A percentile compares a stretch with the other conserved stretches of the same genome.
phyloP scores from a whole-genome alignment of 1,140 invertebrate genomes.

The Trachymyrmex cornetzi region DNA sequence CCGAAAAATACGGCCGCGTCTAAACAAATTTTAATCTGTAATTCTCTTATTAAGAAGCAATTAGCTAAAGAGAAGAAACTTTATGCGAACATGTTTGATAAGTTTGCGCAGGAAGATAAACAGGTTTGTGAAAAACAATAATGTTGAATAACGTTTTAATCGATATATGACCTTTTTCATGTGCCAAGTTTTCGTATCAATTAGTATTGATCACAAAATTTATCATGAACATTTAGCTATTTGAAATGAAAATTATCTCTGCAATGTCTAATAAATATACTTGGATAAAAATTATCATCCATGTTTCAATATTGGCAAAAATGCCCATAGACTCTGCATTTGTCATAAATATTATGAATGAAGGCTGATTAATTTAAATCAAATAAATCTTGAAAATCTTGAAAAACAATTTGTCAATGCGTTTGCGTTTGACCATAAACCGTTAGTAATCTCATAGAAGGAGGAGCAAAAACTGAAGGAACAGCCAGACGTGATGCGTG shows the following conservation, averaged over 20 bases:
- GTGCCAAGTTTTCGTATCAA: neutral
- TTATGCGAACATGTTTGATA: conserved; percentile 98
- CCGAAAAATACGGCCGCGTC: conserved; percentile 94
- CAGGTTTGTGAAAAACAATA: conserved; percentile 88
- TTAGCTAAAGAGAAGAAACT: conserved; percentile 94
- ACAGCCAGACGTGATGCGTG: conserved; percentile 91
- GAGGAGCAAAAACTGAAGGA: conserved; percentile 89
- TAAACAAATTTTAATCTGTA: conserved; percentile 92
- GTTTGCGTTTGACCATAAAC: conserved; percentile 77
- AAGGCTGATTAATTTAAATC: conserved; percentile 25
- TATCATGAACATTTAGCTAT: conserved; percentile 10
- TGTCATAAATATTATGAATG: conserved; percentile 28
- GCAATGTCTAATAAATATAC: neutral
- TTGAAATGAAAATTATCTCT: conserved; percentile 1
- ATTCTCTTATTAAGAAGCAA: conserved; percentile 92
- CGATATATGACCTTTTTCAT: neutral
- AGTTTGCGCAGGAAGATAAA: conserved; percentile 93
- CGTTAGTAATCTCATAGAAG: conserved; percentile 87
- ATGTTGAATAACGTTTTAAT: conserved; percentile 45
- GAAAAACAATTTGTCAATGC: conserved; percentile 18
- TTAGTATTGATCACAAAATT: conserved; percentile 22
- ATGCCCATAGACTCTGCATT: conserved; percentile 23
- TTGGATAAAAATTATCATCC: neutral
- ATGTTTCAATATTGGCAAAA: neutral
- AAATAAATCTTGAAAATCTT: conserved; percentile 50